Evolutionary conservation across 35 echinoderm and acorn worm genomes (phyloP), one percentile per base, ranked within the genome.

Genomic region (Hemicentrotus pulcherrimus): DNA sequence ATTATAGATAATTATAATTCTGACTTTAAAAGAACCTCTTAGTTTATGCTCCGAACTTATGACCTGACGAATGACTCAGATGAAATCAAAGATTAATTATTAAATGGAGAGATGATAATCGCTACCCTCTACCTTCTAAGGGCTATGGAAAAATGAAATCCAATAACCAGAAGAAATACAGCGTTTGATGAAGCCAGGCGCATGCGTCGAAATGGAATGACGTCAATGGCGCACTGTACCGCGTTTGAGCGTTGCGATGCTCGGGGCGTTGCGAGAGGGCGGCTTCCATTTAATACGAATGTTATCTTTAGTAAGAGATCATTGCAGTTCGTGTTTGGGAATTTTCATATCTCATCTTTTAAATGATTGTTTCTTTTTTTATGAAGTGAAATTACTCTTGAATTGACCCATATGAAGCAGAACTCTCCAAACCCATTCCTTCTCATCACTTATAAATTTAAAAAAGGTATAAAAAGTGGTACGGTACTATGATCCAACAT

Each of bases 221-320:
- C 88, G 88, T 90, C 32, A 90, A 90, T 90, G 88, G 88, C n/a
- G 46, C 32, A 22, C 32, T 90, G 88, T 90, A 47, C 32, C 88
- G 88, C 32, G 46, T 90, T 90, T 90, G 88, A 90, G 88, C 12
- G 88, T 11, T 90, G 88, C 88, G 46, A 90, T 47, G 88, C 65
- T 78, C 28, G 65, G 65, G 65, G 65, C 65, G 24, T 78, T 71
- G 19, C 28, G 65, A 0, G 65, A 78, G 28, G 28, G 65, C 0
- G 19, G 19, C 65, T n/a, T 78, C 22, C 19, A 78, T 28, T 78
- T 78, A 78, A 78, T 78, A 78, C 22, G 65, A 78, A 22, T 78
- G 65, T 78, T 78, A 78, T 78, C 65, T 78, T 78, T 28, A 18
- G 65, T 78, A 78, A 78, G 65, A 78, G 18, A 78, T 78, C 65